Percentiles rank a stretch among this genome's conserved stretches.
phyloP scores from a whole-genome alignment of 1,140 invertebrate species.

The Cecropterus lyciades region DNA sequence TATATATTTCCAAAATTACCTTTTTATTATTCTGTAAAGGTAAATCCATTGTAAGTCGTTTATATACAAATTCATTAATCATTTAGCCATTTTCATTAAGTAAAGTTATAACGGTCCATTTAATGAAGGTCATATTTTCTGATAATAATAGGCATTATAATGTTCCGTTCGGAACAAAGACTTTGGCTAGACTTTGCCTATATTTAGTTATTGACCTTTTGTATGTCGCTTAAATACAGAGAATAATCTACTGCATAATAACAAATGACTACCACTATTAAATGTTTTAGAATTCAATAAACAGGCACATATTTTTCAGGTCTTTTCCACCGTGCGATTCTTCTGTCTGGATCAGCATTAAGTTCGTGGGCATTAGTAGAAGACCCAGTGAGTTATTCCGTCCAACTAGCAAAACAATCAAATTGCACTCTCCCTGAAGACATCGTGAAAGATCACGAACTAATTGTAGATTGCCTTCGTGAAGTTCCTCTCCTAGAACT shows the following conservation, averaged over 20 bases:
- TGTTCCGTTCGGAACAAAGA: constrained; percentile 3
- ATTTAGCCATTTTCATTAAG: constrained; percentile 24
- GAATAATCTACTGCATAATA: too few relatives aligned
- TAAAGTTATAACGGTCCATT: constrained; percentile 14
- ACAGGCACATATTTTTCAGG: constrained; percentile 79
- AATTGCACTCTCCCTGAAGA: constrained; percentile 94
- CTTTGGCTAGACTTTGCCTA: too few relatives aligned
- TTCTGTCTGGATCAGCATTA: constrained; percentile 96
- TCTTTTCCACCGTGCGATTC: constrained; percentile 95
- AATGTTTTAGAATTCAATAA: not conserved
- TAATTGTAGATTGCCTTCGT: constrained; percentile 92
- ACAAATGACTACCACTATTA: too few relatives aligned
- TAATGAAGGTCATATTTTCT: constrained; percentile 11
- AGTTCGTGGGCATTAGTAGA: constrained; percentile 97
- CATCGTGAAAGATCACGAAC: constrained; percentile 90
- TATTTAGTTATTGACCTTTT: too few relatives aligned
- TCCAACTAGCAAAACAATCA: constrained; percentile 92
- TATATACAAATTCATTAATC: constrained; percentile 22
- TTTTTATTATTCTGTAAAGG: constrained; percentile 10
- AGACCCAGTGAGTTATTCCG: constrained; percentile 94
- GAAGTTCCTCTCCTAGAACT: constrained; percentile 91
- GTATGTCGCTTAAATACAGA: too few relatives aligned
- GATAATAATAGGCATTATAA: constrained; percentile 8
- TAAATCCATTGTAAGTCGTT: constrained; percentile 8
- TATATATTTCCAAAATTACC: not conserved